Evolutionary conservation across 92 coral and sea anemone species (phyloP).

Genomic region (Heliopora coerulea): DNA sequence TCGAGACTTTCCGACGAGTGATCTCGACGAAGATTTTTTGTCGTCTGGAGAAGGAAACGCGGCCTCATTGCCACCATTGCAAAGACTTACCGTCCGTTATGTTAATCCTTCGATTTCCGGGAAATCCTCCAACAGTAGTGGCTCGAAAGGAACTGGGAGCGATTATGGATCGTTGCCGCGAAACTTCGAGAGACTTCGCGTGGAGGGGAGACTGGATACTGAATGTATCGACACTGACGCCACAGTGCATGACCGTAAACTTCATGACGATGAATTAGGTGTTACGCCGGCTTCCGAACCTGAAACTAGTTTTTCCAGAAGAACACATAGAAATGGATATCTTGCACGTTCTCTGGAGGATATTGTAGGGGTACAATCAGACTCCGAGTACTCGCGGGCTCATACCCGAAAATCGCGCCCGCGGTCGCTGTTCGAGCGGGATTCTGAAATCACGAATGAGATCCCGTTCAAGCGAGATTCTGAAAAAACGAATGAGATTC

Average conservation of each 20-base stretch:
- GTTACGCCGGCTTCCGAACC: conserved; percentile 19
- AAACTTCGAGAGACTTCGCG: conserved; percentile 29
- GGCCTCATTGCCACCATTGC: conserved; percentile 29
- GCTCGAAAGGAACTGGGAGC: conserved; percentile 42
- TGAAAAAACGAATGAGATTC: not conserved
- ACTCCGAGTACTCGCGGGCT: conserved; percentile 32
- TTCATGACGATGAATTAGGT: conserved; percentile 2
- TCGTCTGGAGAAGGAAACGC: conserved; percentile 38
- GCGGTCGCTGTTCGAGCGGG: conserved; percentile 14
- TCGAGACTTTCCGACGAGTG: conserved; percentile 41
- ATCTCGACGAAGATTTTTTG: conserved; percentile 27
- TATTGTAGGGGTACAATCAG: conserved; percentile 29
- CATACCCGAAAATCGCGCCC: conserved; percentile 15
- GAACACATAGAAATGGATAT: not conserved
- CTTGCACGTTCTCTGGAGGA: conserved; percentile 32
- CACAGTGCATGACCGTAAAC: conserved; percentile 6
- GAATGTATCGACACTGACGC: not conserved
- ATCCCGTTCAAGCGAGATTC: conserved; percentile 2
- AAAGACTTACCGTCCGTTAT: conserved; percentile 34
- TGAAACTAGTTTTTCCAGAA: not conserved
- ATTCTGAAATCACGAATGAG: not conserved
- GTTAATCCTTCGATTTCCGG: conserved; percentile 27
- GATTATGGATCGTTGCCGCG: conserved; percentile 41
- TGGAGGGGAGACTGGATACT: conserved; percentile 12
- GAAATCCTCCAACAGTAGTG: conserved; percentile 36